Evolutionary conservation across 2,797 vertebrate genomes (phyloP), one percentile per base, ranked within the genome.

Genomic region (Perodicticus potto): DNA sequence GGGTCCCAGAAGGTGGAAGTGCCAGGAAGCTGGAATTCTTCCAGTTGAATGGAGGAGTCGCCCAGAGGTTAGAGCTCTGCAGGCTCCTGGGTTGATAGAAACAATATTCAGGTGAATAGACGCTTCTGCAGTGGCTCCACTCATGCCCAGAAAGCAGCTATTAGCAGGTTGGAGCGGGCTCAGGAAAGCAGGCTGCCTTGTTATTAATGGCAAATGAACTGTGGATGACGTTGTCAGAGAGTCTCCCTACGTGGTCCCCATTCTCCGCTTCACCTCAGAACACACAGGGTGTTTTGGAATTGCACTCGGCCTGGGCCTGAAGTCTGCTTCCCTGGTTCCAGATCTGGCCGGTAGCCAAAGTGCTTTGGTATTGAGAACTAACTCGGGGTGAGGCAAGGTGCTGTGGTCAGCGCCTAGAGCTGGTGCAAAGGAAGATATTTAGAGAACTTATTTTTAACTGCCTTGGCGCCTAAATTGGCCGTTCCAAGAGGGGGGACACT

Each of bases 361-460:
- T 84, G 55, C 74, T 94, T 96, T 92, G 93, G 55, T 81, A 87
- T 53, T 67, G 73, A 93, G 77, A 92, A 96, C 84, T 97, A 96
- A 97, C 83, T 96, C 94, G 65, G 76, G 86, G 22, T 78, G 55
- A 96, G 40, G 63, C 1, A 7, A 95, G 89, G 85, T 81, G 82
- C 53, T 95, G 96, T 73, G 93, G 94, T 96, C 86, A 95, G 95
- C 67, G 96, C 43, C 70, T 92, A 74, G 87, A 96, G 57, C 57
- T 69, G 45, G 89, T 92, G 59, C 13, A 93, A 77, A 92, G 29
- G 45, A 78, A 92, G 91, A 95, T 81, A 70, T 97, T 95, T 96
- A 77, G 53, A 87, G 89, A 80, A 61, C 0, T 82, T 97, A 95
- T 96, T 96, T 97, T 97, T 96, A 94, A 92, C 87, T 73, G 37